Evolutionary conservation across 2,797 vertebrate genomes (phyloP), one percentile per base, ranked within the genome.

Genomic region (Myioborus melanocephalus): DNA sequence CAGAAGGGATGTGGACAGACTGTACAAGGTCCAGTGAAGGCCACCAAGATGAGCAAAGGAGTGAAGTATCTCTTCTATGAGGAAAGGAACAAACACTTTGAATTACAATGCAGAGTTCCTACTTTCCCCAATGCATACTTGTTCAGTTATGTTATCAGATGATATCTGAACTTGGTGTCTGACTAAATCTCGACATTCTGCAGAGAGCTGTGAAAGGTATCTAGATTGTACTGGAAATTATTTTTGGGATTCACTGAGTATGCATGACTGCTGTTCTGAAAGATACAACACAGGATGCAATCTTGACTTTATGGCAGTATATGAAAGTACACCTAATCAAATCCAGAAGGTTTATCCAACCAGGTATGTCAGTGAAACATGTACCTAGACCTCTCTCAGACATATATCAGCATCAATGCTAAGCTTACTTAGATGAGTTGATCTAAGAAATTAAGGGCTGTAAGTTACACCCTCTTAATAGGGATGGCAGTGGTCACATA

Each of bases 401-500:
- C 43, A 11, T 32, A 0, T 8, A 47, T 21, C 47, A 79, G 9
- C 37, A 14, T n/a, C 46, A 64, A 15, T 8, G 24, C 17, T 49
- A 9, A 64, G 39, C 10, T 66, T 66, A 9, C 39, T 76, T 82
- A 61, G 44, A 28, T 6, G 20, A 61, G 28, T n/a, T 88, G 87
- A 69, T 55, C 63, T 91, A 77, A 57, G 24, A 83, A 70, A 63
- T 19, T 47, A 79, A 89, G 53, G 75, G 37, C 43, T 95, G 81
- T 85, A 61, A 71, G 71, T 92, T 92, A 92, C 78, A 89, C 75
- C 64, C 78, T 94, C 46, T 77, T 79, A 84, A 43, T 10, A 80
- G 56, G 83, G 75, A 76, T 19, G 81, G 52, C 52, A 88, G 37
- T 89, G 82, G 87, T 76, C 41, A 73, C 87, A 87, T 76, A 64